Evolutionary conservation across 2,797 vertebrate species (phyloP).

Genomic region (Semaprochilodus insignis): DNA sequence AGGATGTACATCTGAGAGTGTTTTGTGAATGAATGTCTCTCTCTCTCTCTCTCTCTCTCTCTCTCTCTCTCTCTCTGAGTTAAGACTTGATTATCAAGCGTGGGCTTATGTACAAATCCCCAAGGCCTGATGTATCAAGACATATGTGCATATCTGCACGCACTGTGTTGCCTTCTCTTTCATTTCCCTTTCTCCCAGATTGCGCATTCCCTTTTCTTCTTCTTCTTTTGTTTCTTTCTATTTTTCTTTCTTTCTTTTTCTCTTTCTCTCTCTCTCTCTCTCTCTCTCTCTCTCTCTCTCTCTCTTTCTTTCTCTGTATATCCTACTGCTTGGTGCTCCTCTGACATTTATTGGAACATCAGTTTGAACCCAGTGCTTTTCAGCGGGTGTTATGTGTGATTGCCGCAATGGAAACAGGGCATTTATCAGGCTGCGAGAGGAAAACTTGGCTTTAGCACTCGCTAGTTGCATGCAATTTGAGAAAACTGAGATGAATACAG

Average conservation of each 20-base stretch:
- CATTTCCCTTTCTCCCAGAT: not conserved
- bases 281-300: slow-evolving; percentile 9
- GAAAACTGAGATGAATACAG: not conserved
- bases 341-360: slow-evolving; percentile 43
- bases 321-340: slow-evolving; percentile 20
- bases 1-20: not conserved
- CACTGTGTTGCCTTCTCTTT: not conserved
- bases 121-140: not conserved
- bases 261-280: slow-evolving; percentile 13
- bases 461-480: not conserved
- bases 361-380: slow-evolving; percentile 17
- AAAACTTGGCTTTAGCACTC: not conserved
- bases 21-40: slow-evolving; percentile 5
- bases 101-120: slow-evolving; percentile 9
- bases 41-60: slow-evolving; percentile 1
- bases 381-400: slow-evolving; percentile 7
- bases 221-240: not conserved
- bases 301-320: not conserved
- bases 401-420: slow-evolving; percentile 9
- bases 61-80: not conserved
- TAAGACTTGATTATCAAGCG: slow-evolving; percentile 16
- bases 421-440: slow-evolving; percentile 18
- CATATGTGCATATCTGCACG: not conserved
- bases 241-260: not conserved
- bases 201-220: not conserved